phyloP scores from a whole-genome alignment of 2,888 invertebrate genomes.

The Idaea biselata region DNA sequence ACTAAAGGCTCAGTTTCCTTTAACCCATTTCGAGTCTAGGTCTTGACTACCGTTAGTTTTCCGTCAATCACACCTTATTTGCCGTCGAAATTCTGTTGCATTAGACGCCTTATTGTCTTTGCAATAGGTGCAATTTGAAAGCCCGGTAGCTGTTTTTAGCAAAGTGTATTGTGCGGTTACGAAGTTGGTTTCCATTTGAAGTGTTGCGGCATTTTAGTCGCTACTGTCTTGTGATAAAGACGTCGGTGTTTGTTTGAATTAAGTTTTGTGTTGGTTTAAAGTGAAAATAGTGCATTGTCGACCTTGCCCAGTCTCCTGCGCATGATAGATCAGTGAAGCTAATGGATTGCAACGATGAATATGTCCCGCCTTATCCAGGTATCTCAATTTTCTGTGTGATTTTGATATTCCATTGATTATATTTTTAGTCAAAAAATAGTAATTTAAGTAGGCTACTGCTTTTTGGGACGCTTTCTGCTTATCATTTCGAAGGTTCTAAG shows the following conservation, averaged over 20 bases:
- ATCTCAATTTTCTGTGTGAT: slow-evolving; percentile 27
- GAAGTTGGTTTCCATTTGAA: slow-evolving; percentile 31
- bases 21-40: slow-evolving; percentile 38
- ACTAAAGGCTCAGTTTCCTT: slow-evolving; percentile 47
- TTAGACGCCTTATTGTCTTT: slow-evolving; percentile 41
- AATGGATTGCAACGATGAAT: slow-evolving; percentile 60
- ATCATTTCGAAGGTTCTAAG: too few species aligned
- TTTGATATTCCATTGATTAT: neutral
- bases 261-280: slow-evolving; percentile 34
- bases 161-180: slow-evolving; percentile 38
- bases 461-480: too few species aligned
- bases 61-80: slow-evolving; percentile 56
- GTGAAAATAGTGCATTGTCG: slow-evolving; percentile 56
- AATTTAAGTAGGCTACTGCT: too few species aligned
- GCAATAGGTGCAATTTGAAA: slow-evolving; percentile 38
- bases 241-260: slow-evolving; percentile 29
- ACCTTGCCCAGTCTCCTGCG: slow-evolving; percentile 70
- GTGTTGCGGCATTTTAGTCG: slow-evolving; percentile 35
- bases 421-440: too few species aligned
- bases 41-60: slow-evolving; percentile 54
- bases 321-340: slow-evolving; percentile 56
- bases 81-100: slow-evolving; percentile 36
- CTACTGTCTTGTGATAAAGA: slow-evolving; percentile 45
- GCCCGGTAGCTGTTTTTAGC: slow-evolving; percentile 27
- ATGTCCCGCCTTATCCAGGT: slow-evolving; percentile 57